Conservation (phyloP, 2,888 invertebrate species). For the Dinocampus coccinellae region DNA sequence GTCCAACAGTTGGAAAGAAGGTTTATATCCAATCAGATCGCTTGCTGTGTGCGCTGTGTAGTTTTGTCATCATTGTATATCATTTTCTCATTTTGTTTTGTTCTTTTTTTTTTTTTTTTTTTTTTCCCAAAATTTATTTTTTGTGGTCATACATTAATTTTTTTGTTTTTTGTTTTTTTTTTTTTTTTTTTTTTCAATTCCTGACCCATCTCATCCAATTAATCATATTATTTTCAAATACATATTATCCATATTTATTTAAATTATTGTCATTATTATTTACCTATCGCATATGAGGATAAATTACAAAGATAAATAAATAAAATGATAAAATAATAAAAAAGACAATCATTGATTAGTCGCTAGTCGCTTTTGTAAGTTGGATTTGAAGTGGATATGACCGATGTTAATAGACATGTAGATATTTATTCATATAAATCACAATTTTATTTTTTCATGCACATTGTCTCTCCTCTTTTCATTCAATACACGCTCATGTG, state of each 20-base stretch:
- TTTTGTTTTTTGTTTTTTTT: constrained; percentile 47
- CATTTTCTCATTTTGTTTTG: constrained; percentile 23
- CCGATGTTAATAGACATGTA: constrained; percentile 45
- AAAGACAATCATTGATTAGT: constrained; percentile 41
- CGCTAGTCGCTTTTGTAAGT: constrained; percentile 55
- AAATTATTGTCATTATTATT: background rate
- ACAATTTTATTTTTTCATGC: constrained; percentile 2
- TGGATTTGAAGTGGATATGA: constrained; percentile 57
- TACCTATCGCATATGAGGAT: background rate
- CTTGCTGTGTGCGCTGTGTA: constrained; percentile 75
- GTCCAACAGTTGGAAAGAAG: constrained; percentile 87
- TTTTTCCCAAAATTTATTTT: constrained; percentile 46
- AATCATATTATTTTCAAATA: background rate
- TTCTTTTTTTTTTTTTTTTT: constrained; percentile 45
- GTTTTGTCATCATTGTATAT: constrained; percentile 58
- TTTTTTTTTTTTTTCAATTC: constrained; percentile 37
- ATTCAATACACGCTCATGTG: constrained; percentile 31
- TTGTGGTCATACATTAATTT: constrained; percentile 31
- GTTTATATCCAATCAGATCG: constrained; percentile 82
- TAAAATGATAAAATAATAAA: background rate
- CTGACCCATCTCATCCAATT: too few relatives aligned
- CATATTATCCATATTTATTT: background rate
- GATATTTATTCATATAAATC: constrained; percentile 29
- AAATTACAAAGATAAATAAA: background rate
- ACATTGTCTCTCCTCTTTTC: constrained; percentile 15